Evolutionary conservation across 2,113 vertebrate species (phyloP), one percentile per base, ranked within the genome.

Genomic region (Myocastor coypus): DNA sequence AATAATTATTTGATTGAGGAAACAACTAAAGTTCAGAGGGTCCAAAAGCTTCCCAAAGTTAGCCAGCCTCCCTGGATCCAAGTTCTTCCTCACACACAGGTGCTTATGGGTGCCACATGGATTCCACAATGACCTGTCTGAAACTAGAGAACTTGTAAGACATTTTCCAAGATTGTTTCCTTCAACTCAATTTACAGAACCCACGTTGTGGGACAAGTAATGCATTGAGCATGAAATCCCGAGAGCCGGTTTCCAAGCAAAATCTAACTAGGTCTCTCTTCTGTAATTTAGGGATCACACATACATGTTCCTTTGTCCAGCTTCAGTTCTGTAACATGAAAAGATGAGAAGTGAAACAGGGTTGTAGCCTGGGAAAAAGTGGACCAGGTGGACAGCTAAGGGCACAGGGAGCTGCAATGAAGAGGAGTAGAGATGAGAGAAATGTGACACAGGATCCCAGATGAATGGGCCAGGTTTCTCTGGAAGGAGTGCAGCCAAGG

Each of bases 91-190:
- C 26, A 37, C 7, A 0, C 61, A 32, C 19, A 89, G 73, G 50
- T 20, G 24, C 8, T 40, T 64, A 13, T 32, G 46, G 50, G 40
- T 0, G 1, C 32, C 61, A 57, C 0, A 0, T 55, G n/a, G 42
- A 50, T 34, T 40, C 13, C 12, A 71, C n/a, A 52, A 71, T 4
- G 40, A 32, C 66, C 5, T 46, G 20, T 40, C 66, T 64, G 46
- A 66, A 85, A 42, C 3, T 28, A 22, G 28, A 80, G 26, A 42
- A 46, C 19, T 42, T 50, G 16, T 26, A 24, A 83, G 12, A 71
- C 66, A 28, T 84, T 55, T 2, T 71, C 69, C 9, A 24, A 37
- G 59, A 73, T 12, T 26, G 26, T 6, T 64, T 42, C 61, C 88
- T 37, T 68, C 32, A 28, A 14, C 11, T 24, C n/a, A 63, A 64